A percentile compares a stretch with the other conserved stretches of the same genome.
These are phyloP conservation scores for Seira musarum DNA, from an alignment of 2,888 invertebrate species.

Conservation along the genomic window DNA sequence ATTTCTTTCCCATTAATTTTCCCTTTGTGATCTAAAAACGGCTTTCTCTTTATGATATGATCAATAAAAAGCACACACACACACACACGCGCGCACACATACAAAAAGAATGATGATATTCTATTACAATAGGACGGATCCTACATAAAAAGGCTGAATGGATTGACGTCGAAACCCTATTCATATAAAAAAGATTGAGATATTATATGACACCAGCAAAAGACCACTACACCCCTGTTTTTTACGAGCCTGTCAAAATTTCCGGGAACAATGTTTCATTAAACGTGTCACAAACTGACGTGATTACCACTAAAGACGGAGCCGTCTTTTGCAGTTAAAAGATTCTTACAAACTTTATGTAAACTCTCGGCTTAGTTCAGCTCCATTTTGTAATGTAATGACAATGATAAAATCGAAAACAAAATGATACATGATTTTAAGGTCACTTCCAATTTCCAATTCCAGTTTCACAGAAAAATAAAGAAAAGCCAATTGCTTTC, in stretches of 20 bases:
- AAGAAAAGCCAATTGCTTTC: slow-evolving; percentile 60
- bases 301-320: neutral
- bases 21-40: neutral
- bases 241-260: slow-evolving; percentile 15
- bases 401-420: no score
- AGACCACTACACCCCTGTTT: neutral
- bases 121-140: neutral
- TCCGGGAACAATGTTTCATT: neutral
- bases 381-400: no score
- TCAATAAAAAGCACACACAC: slow-evolving; percentile 31
- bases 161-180: slow-evolving; percentile 2
- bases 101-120: neutral
- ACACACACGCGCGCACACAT: neutral
- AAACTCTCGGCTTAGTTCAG: no score
- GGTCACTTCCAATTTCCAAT: no score
- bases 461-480: no score
- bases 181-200: slow-evolving; percentile 1
- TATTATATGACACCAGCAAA: slow-evolving; percentile 2
- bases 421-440: no score
- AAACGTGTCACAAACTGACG: slow-evolving; percentile 19
- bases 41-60: slow-evolving; percentile 29
- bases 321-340: neutral
- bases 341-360: no score
- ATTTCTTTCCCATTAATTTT: slow-evolving; percentile 14
- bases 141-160: neutral